Conservation (phyloP, 2,888 invertebrate species). For the Carcina quercana region DNA sequence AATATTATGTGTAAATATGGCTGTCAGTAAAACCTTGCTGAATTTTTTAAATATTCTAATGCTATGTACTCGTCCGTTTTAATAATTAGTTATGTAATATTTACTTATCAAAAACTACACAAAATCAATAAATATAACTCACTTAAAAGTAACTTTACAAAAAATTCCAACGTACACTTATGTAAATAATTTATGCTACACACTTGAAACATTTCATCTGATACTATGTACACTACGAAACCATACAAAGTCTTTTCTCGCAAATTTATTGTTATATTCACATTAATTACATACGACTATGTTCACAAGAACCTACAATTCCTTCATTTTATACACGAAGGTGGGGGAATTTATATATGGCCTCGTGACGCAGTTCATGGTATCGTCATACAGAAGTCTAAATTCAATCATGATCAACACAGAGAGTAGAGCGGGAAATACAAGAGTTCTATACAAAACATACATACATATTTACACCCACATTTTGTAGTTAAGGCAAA, state of each 20-base stretch:
- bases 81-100: slow-evolving; percentile 53
- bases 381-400: too few species aligned
- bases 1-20: not conserved
- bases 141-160: slow-evolving; percentile 64
- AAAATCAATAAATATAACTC: slow-evolving; percentile 46
- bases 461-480: slow-evolving; percentile 30
- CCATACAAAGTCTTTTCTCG: slow-evolving; percentile 50
- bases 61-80: slow-evolving; percentile 51
- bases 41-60: slow-evolving; percentile 11
- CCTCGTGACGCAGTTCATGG: too few species aligned
- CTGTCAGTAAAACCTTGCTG: too few species aligned
- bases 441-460: too few species aligned
- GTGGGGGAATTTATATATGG: too few species aligned
- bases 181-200: slow-evolving; percentile 33
- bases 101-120: slow-evolving; percentile 73
- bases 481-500: slow-evolving; percentile 26
- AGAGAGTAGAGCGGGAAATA: slow-evolving; percentile 31
- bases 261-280: slow-evolving; percentile 69
- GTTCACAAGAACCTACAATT: slow-evolving; percentile 48
- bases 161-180: slow-evolving; percentile 58
- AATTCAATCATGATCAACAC: too few species aligned
- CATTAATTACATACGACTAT: slow-evolving; percentile 41
- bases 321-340: slow-evolving; percentile 31
- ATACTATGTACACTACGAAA: slow-evolving; percentile 47
- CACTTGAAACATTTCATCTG: slow-evolving; percentile 47